Conservation (phyloP, 2,888 invertebrate species). For the Megaustenia siamemsis region DNA sequence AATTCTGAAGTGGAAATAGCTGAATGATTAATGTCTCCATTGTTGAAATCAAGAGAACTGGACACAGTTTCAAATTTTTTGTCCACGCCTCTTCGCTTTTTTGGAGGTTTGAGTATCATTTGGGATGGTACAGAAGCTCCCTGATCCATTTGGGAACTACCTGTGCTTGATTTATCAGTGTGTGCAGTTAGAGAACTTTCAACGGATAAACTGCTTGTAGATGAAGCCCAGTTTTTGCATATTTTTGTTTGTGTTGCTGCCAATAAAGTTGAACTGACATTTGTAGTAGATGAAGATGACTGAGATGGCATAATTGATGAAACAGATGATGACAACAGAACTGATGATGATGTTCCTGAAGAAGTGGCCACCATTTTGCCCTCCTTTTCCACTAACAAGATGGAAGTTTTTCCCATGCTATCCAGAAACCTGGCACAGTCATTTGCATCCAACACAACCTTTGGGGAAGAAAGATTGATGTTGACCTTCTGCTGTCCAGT, state of each 20-base stretch:
- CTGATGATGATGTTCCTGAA: slow-evolving; percentile 3
- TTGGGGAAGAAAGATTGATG: slow-evolving; percentile 44
- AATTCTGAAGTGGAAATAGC: not conserved
- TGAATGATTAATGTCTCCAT: not conserved
- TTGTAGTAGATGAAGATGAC: not conserved
- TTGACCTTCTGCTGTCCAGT: slow-evolving; percentile 29
- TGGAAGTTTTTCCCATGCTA: slow-evolving; percentile 48
- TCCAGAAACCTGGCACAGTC: slow-evolving; percentile 51
- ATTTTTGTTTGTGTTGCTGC: slow-evolving; percentile 29
- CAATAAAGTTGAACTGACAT: not conserved
- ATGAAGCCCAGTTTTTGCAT: slow-evolving; percentile 10
- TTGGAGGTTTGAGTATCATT: slow-evolving; percentile 55
- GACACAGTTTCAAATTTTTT: slow-evolving; percentile 49
- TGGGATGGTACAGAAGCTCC: slow-evolving; percentile 1
- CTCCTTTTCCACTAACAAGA: slow-evolving; percentile 45
- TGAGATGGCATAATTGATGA: not conserved
- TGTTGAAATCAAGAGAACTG: not conserved
- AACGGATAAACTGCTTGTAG: not conserved
- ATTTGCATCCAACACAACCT: slow-evolving; percentile 45
- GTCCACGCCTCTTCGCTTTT: slow-evolving; percentile 55
- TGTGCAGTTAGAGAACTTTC: not conserved
- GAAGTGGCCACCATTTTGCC: slow-evolving; percentile 41
- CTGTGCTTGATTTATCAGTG: not conserved
- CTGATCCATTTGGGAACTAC: not conserved
- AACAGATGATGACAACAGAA: not conserved